Evolutionary conservation across 2,888 invertebrate species (phyloP).

Genomic region (Stratiomys singularior): DNA sequence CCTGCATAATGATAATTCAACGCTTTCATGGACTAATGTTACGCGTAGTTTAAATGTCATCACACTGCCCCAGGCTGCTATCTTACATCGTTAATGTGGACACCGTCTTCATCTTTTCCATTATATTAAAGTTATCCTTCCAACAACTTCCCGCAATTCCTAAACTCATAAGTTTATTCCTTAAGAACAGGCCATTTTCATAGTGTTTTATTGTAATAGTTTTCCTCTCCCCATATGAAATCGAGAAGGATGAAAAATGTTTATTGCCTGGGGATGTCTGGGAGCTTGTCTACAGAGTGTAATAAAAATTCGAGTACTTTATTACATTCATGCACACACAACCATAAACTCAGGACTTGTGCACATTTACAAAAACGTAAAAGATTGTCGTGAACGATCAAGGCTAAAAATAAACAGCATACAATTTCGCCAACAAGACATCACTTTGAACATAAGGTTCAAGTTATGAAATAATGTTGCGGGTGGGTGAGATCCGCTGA

Average conservation of each 20-base stretch:
- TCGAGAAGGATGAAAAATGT: slow-evolving; percentile 50
- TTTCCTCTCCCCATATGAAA: slow-evolving; percentile 32
- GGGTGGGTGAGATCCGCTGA: not conserved
- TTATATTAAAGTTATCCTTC: slow-evolving; percentile 40
- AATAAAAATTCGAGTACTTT: slow-evolving; percentile 49
- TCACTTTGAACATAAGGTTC: slow-evolving; percentile 40
- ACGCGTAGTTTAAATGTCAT: slow-evolving; percentile 27
- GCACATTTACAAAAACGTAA: not conserved
- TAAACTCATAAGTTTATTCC: not conserved
- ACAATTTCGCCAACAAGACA: slow-evolving; percentile 19
- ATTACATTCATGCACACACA: slow-evolving; percentile 31
- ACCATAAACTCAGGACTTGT: not conserved
- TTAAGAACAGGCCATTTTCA: slow-evolving; percentile 19
- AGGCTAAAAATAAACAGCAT: too few relatives aligned
- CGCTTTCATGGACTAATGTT: not conserved
- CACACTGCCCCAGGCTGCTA: not conserved
- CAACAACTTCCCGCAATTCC: slow-evolving; percentile 19
- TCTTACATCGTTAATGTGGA: slow-evolving; percentile 19
- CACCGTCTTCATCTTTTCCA: slow-evolving; percentile 14
- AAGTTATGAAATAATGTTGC: slow-evolving; percentile 26
- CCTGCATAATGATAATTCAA: not conserved
- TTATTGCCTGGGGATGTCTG: slow-evolving; percentile 50
- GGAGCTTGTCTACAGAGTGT: slow-evolving; percentile 50
- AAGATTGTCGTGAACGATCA: too few relatives aligned
- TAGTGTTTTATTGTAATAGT: slow-evolving; percentile 26